Percentiles rank a stretch among this genome's conserved stretches.
phyloP scores from a whole-genome alignment of 1,140 invertebrate genomes.

The Hermetia illucens region DNA sequence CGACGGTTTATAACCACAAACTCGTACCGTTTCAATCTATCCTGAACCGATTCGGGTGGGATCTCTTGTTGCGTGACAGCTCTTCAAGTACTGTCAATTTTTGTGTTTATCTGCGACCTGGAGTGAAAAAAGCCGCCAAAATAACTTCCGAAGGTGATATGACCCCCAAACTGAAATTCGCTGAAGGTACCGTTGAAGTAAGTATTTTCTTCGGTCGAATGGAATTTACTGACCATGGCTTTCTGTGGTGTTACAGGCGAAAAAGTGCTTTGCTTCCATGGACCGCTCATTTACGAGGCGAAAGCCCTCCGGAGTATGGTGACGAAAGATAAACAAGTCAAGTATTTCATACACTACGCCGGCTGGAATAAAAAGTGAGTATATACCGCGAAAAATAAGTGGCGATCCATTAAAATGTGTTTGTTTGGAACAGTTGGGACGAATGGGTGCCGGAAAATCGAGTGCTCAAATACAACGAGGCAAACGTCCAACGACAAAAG shows the following conservation, averaged over 20 bases:
- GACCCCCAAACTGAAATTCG: conserved; percentile 44
- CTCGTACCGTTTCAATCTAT: too few species aligned
- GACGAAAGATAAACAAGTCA: conserved; percentile 69
- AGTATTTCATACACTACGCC: conserved; percentile 92
- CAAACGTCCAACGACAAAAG: conserved; percentile 78
- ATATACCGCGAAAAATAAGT: neutral
- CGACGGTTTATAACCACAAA: too few species aligned
- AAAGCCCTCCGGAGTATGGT: conserved; percentile 80
- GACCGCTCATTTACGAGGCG: conserved; percentile 87
- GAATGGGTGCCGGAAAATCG: conserved; percentile 93
- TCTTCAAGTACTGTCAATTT: too few species aligned
- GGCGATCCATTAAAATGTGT: neutral
- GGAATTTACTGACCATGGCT: conserved; percentile 1
- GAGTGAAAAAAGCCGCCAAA: too few species aligned
- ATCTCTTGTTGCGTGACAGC: too few species aligned
- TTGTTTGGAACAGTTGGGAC: conserved; percentile 69
- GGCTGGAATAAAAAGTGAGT: conserved; percentile 96
- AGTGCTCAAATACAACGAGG: conserved; percentile 85
- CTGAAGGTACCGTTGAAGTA: conserved; percentile 37
- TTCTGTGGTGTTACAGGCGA: conserved; percentile 49
- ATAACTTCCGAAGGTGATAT: conserved; percentile 13
- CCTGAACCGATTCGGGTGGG: too few species aligned
- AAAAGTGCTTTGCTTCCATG: conserved; percentile 93
- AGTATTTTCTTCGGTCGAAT: conserved; percentile 6
- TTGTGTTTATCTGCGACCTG: too few species aligned